Conservation (phyloP, 1,140 invertebrate genomes). For the Trissolcus basalis region DNA sequence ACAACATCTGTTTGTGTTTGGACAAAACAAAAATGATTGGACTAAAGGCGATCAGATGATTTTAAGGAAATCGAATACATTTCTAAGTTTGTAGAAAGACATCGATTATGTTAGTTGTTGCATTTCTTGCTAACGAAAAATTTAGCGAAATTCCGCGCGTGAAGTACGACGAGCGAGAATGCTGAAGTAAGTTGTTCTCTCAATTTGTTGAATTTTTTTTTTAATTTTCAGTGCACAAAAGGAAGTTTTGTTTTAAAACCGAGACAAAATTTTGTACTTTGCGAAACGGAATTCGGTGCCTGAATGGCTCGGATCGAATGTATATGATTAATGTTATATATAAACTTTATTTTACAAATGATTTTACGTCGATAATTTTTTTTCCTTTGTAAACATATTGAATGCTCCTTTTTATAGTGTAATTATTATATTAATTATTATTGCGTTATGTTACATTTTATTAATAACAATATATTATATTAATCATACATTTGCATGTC, state of each 20-base stretch:
- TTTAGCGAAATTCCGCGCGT: slow-evolving; percentile 11
- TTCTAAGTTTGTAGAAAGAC: slow-evolving; percentile 22
- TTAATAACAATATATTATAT: slow-evolving; percentile 76
- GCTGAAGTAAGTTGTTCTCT: not conserved
- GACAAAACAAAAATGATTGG: slow-evolving; percentile 5
- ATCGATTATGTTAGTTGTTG: slow-evolving; percentile 21
- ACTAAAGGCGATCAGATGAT: not conserved
- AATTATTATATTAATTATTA: slow-evolving; percentile 72
- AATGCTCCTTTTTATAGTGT: slow-evolving; percentile 66
- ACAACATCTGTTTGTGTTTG: too few species aligned
- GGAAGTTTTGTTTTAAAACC: not conserved
- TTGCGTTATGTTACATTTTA: slow-evolving; percentile 76
- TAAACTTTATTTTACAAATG: slow-evolving; percentile 35
- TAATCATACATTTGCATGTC: slow-evolving; percentile 65
- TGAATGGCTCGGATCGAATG: slow-evolving; percentile 31
- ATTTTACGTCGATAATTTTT: slow-evolving; percentile 52
- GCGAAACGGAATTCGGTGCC: slow-evolving; percentile 10
- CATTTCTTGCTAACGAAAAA: slow-evolving; percentile 35
- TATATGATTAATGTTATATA: slow-evolving; percentile 54
- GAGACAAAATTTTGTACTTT: slow-evolving; percentile 24
- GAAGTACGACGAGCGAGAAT: slow-evolving; percentile 20
- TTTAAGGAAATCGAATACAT: not conserved
- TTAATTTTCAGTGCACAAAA: not conserved
- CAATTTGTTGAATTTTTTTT: not conserved
- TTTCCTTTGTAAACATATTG: slow-evolving; percentile 63